phyloP scores from a whole-genome alignment of 2,113 vertebrate species.

The Hassar affinis region DNA sequence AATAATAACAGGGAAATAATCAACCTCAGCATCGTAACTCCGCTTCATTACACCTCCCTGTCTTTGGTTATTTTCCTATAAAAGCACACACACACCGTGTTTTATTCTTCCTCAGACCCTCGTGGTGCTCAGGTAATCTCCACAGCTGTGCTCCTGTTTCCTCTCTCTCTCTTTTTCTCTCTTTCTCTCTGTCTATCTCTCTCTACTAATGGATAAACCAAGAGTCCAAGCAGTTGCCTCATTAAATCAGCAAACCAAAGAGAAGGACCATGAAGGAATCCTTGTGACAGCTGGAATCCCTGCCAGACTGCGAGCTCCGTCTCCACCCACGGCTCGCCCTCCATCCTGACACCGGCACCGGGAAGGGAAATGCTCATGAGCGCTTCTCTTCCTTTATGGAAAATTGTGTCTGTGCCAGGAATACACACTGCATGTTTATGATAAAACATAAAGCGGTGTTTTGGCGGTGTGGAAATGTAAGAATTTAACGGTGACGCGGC shows the following conservation, averaged over 20 bases:
- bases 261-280: not conserved
- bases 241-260: constrained; percentile 11
- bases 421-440: not conserved
- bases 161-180: not conserved
- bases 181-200: not conserved
- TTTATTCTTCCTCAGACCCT: not conserved
- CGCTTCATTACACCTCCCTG: not conserved
- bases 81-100: not conserved
- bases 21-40: not conserved
- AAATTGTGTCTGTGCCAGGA: not conserved
- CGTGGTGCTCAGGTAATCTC: not conserved
- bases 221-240: not conserved
- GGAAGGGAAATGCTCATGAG: constrained; percentile 1
- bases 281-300: constrained; percentile 12
- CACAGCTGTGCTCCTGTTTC: not conserved
- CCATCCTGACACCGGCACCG: constrained; percentile 23
- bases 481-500: not conserved
- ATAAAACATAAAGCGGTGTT: not conserved
- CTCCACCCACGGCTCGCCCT: constrained; percentile 16
- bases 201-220: constrained; percentile 12
- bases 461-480: no score
- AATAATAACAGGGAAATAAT: not conserved
- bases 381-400: constrained; percentile 23
- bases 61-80: not conserved
- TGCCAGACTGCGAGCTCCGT: not conserved